phyloP scores from a whole-genome alignment of 2,888 invertebrate genomes.

The Polylopha cassiicola region DNA sequence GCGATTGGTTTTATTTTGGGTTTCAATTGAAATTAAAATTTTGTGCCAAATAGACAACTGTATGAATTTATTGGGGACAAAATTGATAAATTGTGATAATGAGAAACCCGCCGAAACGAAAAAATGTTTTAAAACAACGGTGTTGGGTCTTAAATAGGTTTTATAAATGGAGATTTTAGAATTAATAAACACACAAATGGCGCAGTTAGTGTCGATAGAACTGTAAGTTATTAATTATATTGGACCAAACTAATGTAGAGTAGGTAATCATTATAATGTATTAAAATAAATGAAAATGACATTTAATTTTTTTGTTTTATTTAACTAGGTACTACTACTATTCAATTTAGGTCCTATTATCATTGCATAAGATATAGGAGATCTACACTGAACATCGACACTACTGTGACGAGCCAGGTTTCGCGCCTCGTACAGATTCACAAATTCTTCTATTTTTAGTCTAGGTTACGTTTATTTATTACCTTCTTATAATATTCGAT shows the following conservation, averaged over 20 bases:
- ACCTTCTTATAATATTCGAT: too few species aligned
- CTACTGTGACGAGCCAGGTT: too few species aligned
- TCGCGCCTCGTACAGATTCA: too few species aligned
- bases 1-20: constrained; percentile 26
- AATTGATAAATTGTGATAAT: constrained; percentile 52
- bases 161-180: constrained; percentile 29
- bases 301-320: constrained; percentile 37
- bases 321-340: constrained; percentile 32
- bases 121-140: constrained; percentile 40
- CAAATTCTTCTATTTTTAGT: too few species aligned
- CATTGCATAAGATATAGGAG: too few species aligned
- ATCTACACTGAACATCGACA: too few species aligned
- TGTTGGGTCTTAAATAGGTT: constrained; percentile 45
- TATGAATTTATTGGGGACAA: constrained; percentile 68
- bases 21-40: constrained; percentile 40
- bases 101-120: constrained; percentile 50
- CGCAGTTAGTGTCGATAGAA: constrained; percentile 59
- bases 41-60: constrained; percentile 71
- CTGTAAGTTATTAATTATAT: constrained; percentile 45
- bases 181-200: constrained; percentile 32
- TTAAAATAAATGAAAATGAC: constrained; percentile 57
- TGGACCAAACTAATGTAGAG: constrained; percentile 70
- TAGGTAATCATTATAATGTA: constrained; percentile 41
- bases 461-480: too few species aligned
- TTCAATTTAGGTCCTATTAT: too few species aligned